Conservation (phyloP, 2,888 invertebrate genomes). For the Malthinus flaveolus region DNA sequence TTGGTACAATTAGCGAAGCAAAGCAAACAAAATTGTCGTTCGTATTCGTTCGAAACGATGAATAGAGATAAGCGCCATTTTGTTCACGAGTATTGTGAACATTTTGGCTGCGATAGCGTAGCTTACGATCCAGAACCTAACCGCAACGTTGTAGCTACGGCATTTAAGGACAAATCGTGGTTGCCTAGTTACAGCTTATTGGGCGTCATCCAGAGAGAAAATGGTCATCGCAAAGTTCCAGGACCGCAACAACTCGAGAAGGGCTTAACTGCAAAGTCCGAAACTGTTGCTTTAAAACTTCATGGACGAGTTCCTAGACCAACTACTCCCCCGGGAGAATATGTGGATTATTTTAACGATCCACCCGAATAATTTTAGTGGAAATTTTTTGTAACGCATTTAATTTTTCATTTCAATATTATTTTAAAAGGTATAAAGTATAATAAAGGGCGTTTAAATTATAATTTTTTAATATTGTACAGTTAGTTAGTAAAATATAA, state of each 20-base stretch:
- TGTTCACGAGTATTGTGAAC: slow-evolving; percentile 92
- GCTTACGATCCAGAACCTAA: slow-evolving; percentile 96
- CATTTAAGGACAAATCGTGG: slow-evolving; percentile 75
- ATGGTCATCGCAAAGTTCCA: slow-evolving; percentile 77
- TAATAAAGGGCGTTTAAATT: background rate
- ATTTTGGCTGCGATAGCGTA: slow-evolving; percentile 91
- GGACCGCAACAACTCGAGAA: slow-evolving; percentile 62
- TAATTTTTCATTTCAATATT: background rate
- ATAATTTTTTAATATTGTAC: background rate
- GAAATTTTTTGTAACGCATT: background rate
- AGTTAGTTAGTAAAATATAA: background rate
- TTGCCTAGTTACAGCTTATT: slow-evolving; percentile 84
- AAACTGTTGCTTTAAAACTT: slow-evolving; percentile 45
- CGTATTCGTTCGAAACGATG: slow-evolving; percentile 90
- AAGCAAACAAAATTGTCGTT: slow-evolving; percentile 59
- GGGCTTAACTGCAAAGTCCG: slow-evolving; percentile 38
- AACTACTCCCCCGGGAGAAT: slow-evolving; percentile 37
- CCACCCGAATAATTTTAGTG: slow-evolving; percentile 29
- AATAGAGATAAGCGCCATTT: slow-evolving; percentile 89
- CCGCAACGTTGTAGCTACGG: slow-evolving; percentile 92
- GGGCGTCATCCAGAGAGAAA: slow-evolving; percentile 79
- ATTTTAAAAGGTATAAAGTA: background rate
- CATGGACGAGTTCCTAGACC: slow-evolving; percentile 35
- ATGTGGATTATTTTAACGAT: slow-evolving; percentile 43
- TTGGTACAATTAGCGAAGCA: slow-evolving; percentile 87